phyloP scores from a whole-genome alignment of 2,888 invertebrate species.

The Agrochola litura region DNA sequence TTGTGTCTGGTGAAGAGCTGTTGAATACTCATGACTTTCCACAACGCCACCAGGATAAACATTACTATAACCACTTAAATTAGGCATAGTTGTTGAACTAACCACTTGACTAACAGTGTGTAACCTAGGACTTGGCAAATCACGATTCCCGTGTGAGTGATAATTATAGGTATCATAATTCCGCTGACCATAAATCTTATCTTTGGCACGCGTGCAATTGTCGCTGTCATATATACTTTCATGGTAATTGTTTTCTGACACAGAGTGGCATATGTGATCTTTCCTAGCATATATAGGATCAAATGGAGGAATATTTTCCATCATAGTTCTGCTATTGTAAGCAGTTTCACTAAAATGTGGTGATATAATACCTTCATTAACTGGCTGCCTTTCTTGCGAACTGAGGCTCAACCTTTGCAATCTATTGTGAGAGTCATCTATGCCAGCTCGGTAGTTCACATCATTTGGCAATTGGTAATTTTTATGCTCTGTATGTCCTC shows the following conservation, averaged over 20 bases:
- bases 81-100: slow-evolving; percentile 88
- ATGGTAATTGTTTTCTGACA: slow-evolving; percentile 83
- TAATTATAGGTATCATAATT: slow-evolving; percentile 86
- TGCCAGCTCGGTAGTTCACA: slow-evolving; percentile 78
- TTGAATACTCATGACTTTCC: slow-evolving; percentile 80
- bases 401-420: slow-evolving; percentile 85
- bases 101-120: slow-evolving; percentile 88
- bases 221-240: slow-evolving; percentile 84
- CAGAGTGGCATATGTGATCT: slow-evolving; percentile 81
- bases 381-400: slow-evolving; percentile 83
- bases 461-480: slow-evolving; percentile 80
- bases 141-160: slow-evolving; percentile 82
- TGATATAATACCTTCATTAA: slow-evolving; percentile 80
- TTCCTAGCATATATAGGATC: slow-evolving; percentile 82
- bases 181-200: slow-evolving; percentile 84
- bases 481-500: slow-evolving; percentile 78
- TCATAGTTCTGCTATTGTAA: slow-evolving; percentile 77
- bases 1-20: slow-evolving; percentile 77
- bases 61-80: slow-evolving; percentile 85
- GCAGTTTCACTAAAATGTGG: slow-evolving; percentile 82
- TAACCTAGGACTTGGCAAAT: slow-evolving; percentile 82
- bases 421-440: slow-evolving; percentile 81
- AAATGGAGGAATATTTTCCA: slow-evolving; percentile 80
- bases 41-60: slow-evolving; percentile 77
- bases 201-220: slow-evolving; percentile 82